Conservation (phyloP, 2,888 invertebrate genomes). For the Mesopsocus fuscifrons region DNA sequence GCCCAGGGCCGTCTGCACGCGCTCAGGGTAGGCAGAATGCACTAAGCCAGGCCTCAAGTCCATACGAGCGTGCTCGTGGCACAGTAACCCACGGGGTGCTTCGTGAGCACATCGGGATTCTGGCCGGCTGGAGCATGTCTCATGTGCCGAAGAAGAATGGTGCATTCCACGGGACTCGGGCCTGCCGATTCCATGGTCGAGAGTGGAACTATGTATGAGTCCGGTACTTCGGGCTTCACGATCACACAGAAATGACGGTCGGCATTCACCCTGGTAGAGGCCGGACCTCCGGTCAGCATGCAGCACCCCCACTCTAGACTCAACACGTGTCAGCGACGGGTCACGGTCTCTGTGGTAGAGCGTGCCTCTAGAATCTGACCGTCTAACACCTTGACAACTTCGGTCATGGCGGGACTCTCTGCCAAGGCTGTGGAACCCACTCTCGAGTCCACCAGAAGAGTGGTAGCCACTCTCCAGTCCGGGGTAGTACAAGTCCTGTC, state of each 20-base stretch:
- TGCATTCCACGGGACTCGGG: constrained; percentile 9
- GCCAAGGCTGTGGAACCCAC: constrained; percentile 5
- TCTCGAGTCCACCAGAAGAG: constrained; percentile 3
- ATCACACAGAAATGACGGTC: constrained; percentile 2
- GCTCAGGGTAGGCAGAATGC: constrained; percentile 4
- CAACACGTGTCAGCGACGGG: constrained; percentile 1
- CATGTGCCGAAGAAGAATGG: constrained; percentile 8
- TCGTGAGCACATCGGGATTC: constrained; percentile 6
- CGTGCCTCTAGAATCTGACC: constrained; percentile 1
- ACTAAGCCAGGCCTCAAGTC: constrained; percentile 3
- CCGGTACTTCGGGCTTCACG: constrained; percentile 5
- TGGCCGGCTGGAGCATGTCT: not conserved
- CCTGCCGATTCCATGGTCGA: constrained; percentile 2
- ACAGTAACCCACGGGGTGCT: constrained; percentile 5
- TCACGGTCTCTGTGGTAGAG: constrained; percentile 1
- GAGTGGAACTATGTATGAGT: constrained; percentile 7
- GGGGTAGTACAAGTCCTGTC: constrained; percentile 3
- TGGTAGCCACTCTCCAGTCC: constrained; percentile 5
- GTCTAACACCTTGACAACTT: not conserved
- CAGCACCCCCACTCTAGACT: constrained; percentile 8
- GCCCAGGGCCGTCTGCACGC: constrained; percentile 6
- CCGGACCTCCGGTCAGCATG: constrained; percentile 5
- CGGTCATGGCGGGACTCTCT: constrained; percentile 8
- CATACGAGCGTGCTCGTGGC: constrained; percentile 5
- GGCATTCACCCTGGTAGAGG: constrained; percentile 1